Percentiles rank a stretch among this genome's conserved stretches.
phyloP scores from a whole-genome alignment of 2,888 invertebrate genomes.

The Coleophora deauratella region DNA sequence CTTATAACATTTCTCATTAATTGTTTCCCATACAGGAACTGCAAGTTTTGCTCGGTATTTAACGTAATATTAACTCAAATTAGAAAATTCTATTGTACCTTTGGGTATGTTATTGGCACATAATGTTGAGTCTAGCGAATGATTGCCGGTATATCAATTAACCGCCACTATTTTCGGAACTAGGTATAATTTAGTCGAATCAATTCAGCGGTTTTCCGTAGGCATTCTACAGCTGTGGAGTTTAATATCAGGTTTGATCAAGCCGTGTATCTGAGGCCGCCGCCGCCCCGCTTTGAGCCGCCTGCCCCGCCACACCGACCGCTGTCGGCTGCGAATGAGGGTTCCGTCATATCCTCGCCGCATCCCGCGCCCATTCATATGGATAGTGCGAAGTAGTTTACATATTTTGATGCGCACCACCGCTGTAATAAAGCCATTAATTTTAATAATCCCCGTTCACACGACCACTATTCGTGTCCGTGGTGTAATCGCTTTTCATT shows the following conservation, averaged over 20 bases:
- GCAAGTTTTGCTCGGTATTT: too few relatives aligned
- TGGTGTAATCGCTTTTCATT: constrained; percentile 26
- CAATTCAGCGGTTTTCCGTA: constrained; percentile 33
- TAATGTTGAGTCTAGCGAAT: too few relatives aligned
- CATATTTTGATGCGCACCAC: constrained; percentile 46
- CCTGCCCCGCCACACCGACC: constrained; percentile 45
- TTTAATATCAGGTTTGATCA: constrained; percentile 62
- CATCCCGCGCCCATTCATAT: constrained; percentile 49
- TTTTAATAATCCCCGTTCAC: constrained; percentile 46
- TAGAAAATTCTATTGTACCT: too few relatives aligned
- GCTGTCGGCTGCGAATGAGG: constrained; percentile 54
- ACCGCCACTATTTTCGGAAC: too few relatives aligned
- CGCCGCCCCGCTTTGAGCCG: constrained; percentile 47
- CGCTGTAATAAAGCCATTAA: constrained; percentile 53
- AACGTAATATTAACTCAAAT: too few relatives aligned
- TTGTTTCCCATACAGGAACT: too few relatives aligned
- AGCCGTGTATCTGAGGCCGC: constrained; percentile 50
- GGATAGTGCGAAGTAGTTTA: constrained; percentile 54
- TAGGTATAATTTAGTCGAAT: constrained; percentile 37
- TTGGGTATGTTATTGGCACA: too few relatives aligned
- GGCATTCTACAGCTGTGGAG: constrained; percentile 45
- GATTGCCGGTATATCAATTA: too few relatives aligned
- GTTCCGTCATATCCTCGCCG: constrained; percentile 50
- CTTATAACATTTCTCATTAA: too few relatives aligned
- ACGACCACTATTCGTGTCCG: constrained; percentile 28